phyloP scores from a whole-genome alignment of 2,113 vertebrate genomes.

The Dipodomys merriami region DNA sequence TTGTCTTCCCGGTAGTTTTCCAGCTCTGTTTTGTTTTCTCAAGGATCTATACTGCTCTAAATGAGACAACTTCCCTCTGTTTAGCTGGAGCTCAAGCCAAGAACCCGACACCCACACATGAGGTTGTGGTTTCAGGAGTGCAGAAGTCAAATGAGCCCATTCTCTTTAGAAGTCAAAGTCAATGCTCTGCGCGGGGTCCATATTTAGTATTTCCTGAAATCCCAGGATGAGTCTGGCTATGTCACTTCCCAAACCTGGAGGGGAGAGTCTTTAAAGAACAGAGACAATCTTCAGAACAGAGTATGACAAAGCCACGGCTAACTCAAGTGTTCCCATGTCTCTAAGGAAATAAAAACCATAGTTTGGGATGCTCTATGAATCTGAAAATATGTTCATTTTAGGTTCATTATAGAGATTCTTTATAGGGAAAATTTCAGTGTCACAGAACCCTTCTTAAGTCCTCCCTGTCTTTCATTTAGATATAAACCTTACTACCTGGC shows the following conservation, averaged over 20 bases:
- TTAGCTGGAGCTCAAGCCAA: slow-evolving; percentile 45
- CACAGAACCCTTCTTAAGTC: not conserved
- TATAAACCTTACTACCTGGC: not conserved
- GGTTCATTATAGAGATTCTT: not conserved
- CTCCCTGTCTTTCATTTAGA: not conserved
- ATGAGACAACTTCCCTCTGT: slow-evolving; percentile 46
- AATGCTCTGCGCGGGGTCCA: not conserved
- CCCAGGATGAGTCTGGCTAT: not conserved
- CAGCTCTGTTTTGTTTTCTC: slow-evolving; percentile 73
- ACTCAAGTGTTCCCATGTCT: not conserved
- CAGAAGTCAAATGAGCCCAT: not conserved
- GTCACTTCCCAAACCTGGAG: not conserved
- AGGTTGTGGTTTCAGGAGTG: slow-evolving; percentile 61
- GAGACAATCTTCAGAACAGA: not conserved
- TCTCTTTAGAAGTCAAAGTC: not conserved
- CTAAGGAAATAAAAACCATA: not conserved
- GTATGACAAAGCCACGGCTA: fast-evolving
- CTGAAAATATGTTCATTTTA: not conserved
- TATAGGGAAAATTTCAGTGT: not conserved
- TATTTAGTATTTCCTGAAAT: slow-evolving; percentile 44
- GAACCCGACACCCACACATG: slow-evolving; percentile 68
- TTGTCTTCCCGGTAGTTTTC: slow-evolving; percentile 77
- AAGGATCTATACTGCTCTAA: slow-evolving; percentile 59
- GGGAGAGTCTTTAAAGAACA: not conserved
- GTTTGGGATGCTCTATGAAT: not conserved